Evolutionary conservation across 2,888 invertebrate species (phyloP).

Genomic region (Spilarctia lutea): DNA sequence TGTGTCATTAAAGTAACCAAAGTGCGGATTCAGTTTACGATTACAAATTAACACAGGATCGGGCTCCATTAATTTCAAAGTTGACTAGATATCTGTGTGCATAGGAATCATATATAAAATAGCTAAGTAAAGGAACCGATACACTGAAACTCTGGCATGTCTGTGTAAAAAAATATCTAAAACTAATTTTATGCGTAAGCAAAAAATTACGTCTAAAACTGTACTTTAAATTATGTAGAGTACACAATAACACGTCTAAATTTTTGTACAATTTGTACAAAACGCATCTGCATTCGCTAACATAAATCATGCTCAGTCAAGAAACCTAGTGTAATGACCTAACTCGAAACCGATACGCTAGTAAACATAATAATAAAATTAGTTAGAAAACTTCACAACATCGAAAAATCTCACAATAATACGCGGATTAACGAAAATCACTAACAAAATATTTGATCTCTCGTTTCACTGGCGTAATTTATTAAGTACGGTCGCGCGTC

Average conservation of each 20-base stretch:
- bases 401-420: slow-evolving; percentile 68
- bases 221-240: slow-evolving; percentile 82
- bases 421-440: slow-evolving; percentile 68
- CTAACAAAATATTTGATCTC: slow-evolving; percentile 66
- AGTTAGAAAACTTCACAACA: slow-evolving; percentile 63
- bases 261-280: slow-evolving; percentile 84
- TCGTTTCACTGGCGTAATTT: slow-evolving; percentile 53
- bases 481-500: slow-evolving; percentile 51
- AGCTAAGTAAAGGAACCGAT: slow-evolving; percentile 85
- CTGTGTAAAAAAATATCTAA: slow-evolving; percentile 73
- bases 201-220: slow-evolving; percentile 77
- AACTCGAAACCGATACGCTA: slow-evolving; percentile 61
- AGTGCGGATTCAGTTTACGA: slow-evolving; percentile 70
- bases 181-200: slow-evolving; percentile 80
- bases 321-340: slow-evolving; percentile 66
- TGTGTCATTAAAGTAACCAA: slow-evolving; percentile 73
- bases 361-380: slow-evolving; percentile 58
- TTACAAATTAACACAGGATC: slow-evolving; percentile 72
- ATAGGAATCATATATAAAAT: slow-evolving; percentile 84
- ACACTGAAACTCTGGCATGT: slow-evolving; percentile 82
- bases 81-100: slow-evolving; percentile 87
- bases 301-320: slow-evolving; percentile 73
- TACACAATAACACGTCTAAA: slow-evolving; percentile 78
- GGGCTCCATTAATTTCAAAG: slow-evolving; percentile 84
- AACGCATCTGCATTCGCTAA: slow-evolving; percentile 69